These are phyloP conservation scores for Aphelocoma californica DNA, from an alignment of 2,797 vertebrate species.

Conservation along the genomic window DNA sequence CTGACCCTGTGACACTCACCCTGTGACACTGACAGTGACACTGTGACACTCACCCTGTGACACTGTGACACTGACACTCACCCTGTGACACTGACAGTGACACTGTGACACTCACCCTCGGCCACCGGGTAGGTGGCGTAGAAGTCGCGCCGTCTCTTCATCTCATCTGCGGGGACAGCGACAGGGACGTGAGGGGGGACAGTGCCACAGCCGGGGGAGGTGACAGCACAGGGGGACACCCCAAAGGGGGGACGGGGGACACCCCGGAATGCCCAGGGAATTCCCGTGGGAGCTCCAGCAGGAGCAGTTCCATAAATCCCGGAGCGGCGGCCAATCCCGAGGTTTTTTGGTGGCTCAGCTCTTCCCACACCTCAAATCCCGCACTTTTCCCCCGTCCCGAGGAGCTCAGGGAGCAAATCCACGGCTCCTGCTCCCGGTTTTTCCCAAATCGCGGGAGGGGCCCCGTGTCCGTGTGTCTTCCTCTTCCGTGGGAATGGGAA, in stretches of 20 bases:
- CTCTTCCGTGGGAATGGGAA: neutral
- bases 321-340: neutral
- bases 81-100: neutral
- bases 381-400: rapidly evolving
- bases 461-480: neutral
- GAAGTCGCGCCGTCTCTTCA: slow-evolving; percentile 82
- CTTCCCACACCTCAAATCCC: neutral
- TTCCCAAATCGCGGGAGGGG: rapidly evolving
- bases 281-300: rapidly evolving
- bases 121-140: slow-evolving; percentile 76
- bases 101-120: slow-evolving; percentile 67
- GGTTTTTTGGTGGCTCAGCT: neutral
- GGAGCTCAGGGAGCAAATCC: neutral
- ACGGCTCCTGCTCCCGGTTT: neutral
- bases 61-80: too few relatives aligned
- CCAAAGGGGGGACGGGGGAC: too few relatives aligned
- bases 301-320: neutral
- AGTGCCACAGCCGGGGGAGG: too few relatives aligned
- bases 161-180: slow-evolving; percentile 73
- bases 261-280: neutral
- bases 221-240: too few relatives aligned
- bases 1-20: too few relatives aligned
- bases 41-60: too few relatives aligned
- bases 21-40: too few relatives aligned
- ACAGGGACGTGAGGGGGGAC: neutral